phyloP scores from a whole-genome alignment of 2,797 vertebrate species.

The Uromys caudimaculatus region DNA sequence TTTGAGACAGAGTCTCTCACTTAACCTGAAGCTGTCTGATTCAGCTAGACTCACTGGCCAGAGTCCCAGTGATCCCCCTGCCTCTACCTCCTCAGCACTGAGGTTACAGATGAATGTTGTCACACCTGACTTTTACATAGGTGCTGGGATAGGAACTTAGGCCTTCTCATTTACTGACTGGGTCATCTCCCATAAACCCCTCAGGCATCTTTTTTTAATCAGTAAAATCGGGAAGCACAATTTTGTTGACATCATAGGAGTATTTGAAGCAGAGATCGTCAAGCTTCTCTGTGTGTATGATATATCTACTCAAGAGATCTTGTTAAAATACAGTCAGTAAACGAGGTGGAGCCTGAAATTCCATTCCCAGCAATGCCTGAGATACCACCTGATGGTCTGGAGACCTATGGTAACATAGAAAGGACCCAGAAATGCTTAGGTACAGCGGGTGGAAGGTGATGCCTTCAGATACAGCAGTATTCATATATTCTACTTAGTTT shows the following conservation, averaged over 20 bases:
- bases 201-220: not conserved
- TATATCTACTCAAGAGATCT: not conserved
- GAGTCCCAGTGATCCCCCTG: not conserved
- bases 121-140: not conserved
- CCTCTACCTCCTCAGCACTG: not conserved
- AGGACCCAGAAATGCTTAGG: not conserved
- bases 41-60: not conserved
- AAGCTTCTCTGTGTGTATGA: not conserved
- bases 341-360: not conserved
- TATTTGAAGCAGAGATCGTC: not conserved
- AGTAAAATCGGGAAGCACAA: not conserved
- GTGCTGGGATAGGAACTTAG: not conserved
- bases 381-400: not conserved
- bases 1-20: not conserved
- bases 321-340: not conserved
- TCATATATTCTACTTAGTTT: not conserved
- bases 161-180: not conserved
- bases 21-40: not conserved
- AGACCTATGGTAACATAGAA: not conserved
- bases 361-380: not conserved
- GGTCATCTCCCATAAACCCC: not conserved
- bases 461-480: not conserved
- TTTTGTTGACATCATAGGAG: not conserved
- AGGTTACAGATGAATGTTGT: not conserved
- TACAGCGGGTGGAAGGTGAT: not conserved